Evolutionary conservation across 2,797 vertebrate genomes (phyloP), one percentile per base, ranked within the genome.

Genomic region (Heliangelus exortis): DNA sequence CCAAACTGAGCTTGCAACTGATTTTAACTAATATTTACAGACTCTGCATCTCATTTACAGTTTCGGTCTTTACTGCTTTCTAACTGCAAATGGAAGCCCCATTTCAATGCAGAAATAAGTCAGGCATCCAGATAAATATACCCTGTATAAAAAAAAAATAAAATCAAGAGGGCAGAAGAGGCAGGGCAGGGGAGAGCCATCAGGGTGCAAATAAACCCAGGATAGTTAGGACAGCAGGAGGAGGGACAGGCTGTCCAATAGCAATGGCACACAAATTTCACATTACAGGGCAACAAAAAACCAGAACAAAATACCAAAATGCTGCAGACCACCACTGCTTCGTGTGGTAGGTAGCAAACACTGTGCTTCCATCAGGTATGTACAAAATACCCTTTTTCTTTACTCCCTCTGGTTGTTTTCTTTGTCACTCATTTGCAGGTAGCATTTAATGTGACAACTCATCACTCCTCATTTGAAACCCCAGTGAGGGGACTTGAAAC

Each of bases 191-290:
- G 34, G 43, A 63, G 33, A 2, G 1, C 34, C 57, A 3, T 47
- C 1, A 1, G 6, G 2, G 1, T 11, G 8, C 57, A 45, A 2
- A 2, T 2, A 58, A 67, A 61, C 36, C 14, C 10, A 0, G 53
- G 29, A 9, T 55, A 51, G 57, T 72, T 25, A 1, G 63, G 51
- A 48, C 34, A 19, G 41, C 66, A 47, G 21, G 69, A 79, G 3
- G 0, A 25, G 65, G 84, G 76, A 95, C 91, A 65, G 25, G 11
- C 59, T 90, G 84, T 87, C 82, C 89, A 66, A 50, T 0, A 33
- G 84, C 90, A 19, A 7, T 4, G 58, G 28, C 51, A 9, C 11
- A 4, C 47, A 39, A 2, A 8, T 28, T 3, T 8, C 20, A 41
- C 0, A 1, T 19, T 34, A n/a, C 82, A 89, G 65, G 84, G 79